Evolutionary conservation across 2,113 vertebrate species (phyloP), one percentile per base, ranked within the genome.

Genomic region (Scomber japonicus): DNA sequence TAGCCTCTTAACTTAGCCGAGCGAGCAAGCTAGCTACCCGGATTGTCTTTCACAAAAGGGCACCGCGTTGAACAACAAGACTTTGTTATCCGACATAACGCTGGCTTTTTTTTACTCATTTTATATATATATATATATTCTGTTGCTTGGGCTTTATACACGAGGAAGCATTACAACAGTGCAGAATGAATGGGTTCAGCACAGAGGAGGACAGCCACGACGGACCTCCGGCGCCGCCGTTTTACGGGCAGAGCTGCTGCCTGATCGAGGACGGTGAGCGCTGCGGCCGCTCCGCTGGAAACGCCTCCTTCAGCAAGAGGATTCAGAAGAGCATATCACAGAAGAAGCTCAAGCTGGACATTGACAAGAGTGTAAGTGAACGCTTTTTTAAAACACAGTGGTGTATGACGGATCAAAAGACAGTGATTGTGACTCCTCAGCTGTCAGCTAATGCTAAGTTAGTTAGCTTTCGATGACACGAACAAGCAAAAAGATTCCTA

Each of bases 181-280:
- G 0, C 80, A 89, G 11, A 55, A 98, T 98, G 98, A 99, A 99
- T 94, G 98, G 97, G 24, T 99, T 99, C 92, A 98, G 98, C 92
- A 98, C 98, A 0, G 97, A 99, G 85, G 97, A 98, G 78, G 97
- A 99, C 94, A 98, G 97, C 94, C 97, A 97, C 91, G 97, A 98
- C 73, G 97, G 97, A 53, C 96, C 96, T 40, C 95, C 95, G 0
- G 95, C 96, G 53, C 95, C 96, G 69, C 96, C 97, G 63, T 96
- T 96, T 54, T 97, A 96, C 83, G 97, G 97, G 5, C 97, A 99
- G 96, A 98, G 96, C 94, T 99, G 98, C 94, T 99, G 98, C 79
- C 95, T 99, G 92, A 97, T 99, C 90, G 97, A 97, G 89, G 97
- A 97, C 92, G 97, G 97, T 11, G 97, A 98, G 91, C 97, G 98